phyloP scores from a whole-genome alignment of 1,140 invertebrate genomes.

The Pseudomyrmex pallidus region DNA sequence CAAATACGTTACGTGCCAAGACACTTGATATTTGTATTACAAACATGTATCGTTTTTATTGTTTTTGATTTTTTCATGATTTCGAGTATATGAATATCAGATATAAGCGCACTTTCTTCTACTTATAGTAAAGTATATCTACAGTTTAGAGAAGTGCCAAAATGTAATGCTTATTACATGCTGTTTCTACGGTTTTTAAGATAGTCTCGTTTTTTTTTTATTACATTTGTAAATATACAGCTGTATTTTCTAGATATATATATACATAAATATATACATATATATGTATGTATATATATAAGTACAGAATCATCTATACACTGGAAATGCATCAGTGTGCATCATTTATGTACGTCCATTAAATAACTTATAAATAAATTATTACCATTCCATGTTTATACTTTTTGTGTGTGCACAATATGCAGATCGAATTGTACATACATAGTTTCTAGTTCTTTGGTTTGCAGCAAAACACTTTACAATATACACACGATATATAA shows the following conservation, averaged over 20 bases:
- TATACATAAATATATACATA: no score
- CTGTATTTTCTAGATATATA: background rate
- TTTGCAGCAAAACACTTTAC: no score
- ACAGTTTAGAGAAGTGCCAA: background rate
- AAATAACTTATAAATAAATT: constrained; percentile 67
- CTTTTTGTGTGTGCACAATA: background rate
- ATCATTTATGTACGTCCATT: constrained; percentile 65
- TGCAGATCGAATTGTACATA: background rate
- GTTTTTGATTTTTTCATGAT: background rate
- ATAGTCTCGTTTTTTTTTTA: background rate
- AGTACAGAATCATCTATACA: constrained; percentile 18
- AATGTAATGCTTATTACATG: background rate
- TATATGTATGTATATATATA: background rate
- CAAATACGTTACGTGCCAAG: background rate
- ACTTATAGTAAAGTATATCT: background rate
- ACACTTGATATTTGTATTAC: constrained; percentile 1
- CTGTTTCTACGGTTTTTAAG: background rate
- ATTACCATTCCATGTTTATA: constrained; percentile 46
- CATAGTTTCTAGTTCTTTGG: background rate
- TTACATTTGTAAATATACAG: constrained; percentile 25
- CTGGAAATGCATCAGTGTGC: constrained; percentile 54
- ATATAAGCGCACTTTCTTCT: background rate
- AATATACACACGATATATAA: no score
- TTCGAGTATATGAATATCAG: background rate
- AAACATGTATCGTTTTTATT: background rate